Evolutionary conservation across 2,113 vertebrate species (phyloP).

Genomic region (Sinocyclocheilus rhinocerous): DNA sequence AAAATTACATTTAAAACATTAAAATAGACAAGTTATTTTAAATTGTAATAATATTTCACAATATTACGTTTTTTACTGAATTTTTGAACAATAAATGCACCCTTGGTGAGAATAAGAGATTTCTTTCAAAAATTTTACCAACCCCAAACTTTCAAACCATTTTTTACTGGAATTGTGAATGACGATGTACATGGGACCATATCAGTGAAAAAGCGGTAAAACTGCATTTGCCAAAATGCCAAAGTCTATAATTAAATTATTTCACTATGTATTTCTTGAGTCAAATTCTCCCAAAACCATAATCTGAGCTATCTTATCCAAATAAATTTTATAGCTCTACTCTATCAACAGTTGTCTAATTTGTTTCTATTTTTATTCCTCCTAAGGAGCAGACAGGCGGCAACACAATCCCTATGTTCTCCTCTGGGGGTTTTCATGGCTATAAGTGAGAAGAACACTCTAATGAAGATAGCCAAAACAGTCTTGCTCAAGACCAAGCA

Average conservation of each 20-base stretch:
- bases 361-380: slow-evolving; percentile 1
- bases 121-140: no score
- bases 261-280: background rate
- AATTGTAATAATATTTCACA: no score
- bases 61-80: no score
- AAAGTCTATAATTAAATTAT: background rate
- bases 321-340: background rate
- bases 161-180: no score
- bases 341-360: background rate
- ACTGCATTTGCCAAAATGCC: no score
- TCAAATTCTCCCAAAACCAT: background rate
- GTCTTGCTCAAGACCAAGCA: background rate
- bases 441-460: slow-evolving; percentile 16
- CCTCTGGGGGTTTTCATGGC: background rate
- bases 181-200: background rate
- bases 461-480: slow-evolving; percentile 23
- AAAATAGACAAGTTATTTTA: no score
- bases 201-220: background rate
- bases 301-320: background rate
- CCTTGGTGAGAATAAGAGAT: no score
- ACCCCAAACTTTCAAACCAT: no score
- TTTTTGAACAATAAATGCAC: no score
- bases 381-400: background rate
- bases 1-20: no score
- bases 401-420: background rate